Conservation (phyloP, 2,888 invertebrate genomes). For the Ctenicera cuprea region DNA sequence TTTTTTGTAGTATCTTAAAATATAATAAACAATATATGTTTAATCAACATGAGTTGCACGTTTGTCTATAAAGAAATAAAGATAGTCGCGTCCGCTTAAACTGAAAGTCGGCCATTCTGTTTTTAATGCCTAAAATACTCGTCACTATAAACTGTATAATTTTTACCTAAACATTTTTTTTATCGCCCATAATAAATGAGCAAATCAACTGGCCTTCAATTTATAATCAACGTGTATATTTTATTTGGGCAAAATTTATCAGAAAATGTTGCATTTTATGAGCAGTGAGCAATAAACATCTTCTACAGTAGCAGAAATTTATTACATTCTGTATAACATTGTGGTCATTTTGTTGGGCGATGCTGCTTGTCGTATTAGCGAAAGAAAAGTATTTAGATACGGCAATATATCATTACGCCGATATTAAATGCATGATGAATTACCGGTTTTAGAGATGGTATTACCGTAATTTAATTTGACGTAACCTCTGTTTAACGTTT, state of each 20-base stretch:
- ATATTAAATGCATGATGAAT: slow-evolving; percentile 48
- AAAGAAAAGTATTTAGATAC: slow-evolving; percentile 44
- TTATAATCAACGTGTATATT: no score
- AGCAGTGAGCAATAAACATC: background rate
- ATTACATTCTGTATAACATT: slow-evolving; percentile 16
- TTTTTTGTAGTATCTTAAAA: no score
- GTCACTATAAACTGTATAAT: no score
- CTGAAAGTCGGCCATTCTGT: no score
- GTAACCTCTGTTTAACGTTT: slow-evolving; percentile 40
- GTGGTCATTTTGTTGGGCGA: slow-evolving; percentile 29
- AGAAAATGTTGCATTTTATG: background rate
- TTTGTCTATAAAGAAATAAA: no score
- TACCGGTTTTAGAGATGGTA: slow-evolving; percentile 32
- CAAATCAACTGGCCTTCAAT: no score
- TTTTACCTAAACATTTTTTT: no score
- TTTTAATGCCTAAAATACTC: no score
- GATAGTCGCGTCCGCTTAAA: no score
- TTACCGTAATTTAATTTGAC: slow-evolving; percentile 50
- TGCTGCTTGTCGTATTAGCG: slow-evolving; percentile 45
- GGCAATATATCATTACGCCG: slow-evolving; percentile 48
- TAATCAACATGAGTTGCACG: no score
- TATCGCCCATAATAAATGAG: no score
- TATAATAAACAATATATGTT: no score
- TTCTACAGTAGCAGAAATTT: slow-evolving; percentile 16
- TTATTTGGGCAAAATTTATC: background rate